Base-by-base conservation (phyloP, 2,797 vertebrate genomes). In the Brachyrhaphis roseni region DNA sequence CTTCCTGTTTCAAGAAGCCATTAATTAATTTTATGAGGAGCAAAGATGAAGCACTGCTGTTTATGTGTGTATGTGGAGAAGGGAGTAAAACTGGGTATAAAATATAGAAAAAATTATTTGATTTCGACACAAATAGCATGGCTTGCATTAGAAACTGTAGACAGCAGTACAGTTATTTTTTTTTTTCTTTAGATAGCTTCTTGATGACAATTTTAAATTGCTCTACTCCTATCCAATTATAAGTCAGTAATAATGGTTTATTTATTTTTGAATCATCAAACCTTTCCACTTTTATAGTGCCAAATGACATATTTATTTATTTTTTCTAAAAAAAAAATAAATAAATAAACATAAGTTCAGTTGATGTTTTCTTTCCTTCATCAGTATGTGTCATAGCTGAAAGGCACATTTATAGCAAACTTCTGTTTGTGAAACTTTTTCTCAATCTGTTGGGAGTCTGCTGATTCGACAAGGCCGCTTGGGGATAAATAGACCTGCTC, bases 401-500 rank as follows among this genome's bases (percentile, higher is more conserved):
- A 51, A 53, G 20, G 23, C 1, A 0, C 2, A 66, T 84, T 84
- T 75, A 11, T 18, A n/a, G 57, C 71, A 43, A 82, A 34, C 83
- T 72, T 78, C 45, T 78, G 16, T 75, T 81, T 79, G 53, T 86
- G 72, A 39, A 64, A 76, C 68, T 84, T 82, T 79, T 15, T 76
- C 80, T 80, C 78, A 81, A 71, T 77, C 73, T 23, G 10, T 84
- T 72, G 70, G 73, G 51, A 80, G 83, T 73, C 77, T 88, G 78
- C 78, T 64, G 70, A 72, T 71, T 78, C 39, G 34, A 77, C 41
- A 74, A 36, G 57, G 78, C 18, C 76, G 78, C 86, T 88, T 1
- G 28, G 11, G 81, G 77, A 85, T 81, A 86, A 71, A 49, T 41
- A 80, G 76, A 83, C 74, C 64, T 87, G 75, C 78, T 87, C 84